These are phyloP conservation scores for Agelas oroides DNA, from an alignment of 37 sponge, comb jelly and placozoan species.

Conservation along the genomic window DNA sequence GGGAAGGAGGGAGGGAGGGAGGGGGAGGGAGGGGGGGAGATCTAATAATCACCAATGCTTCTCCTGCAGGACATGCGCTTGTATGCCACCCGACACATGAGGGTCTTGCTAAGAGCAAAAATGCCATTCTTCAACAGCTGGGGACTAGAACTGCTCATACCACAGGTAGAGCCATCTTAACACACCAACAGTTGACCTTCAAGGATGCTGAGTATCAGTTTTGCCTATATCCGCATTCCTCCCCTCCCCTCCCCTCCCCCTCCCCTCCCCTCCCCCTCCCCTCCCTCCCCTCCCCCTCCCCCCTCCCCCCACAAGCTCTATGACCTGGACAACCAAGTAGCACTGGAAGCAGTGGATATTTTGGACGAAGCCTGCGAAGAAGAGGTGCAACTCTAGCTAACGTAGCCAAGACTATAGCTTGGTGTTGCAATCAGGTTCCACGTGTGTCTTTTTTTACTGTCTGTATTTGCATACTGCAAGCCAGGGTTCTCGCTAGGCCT, in stretches of 20 bases:
- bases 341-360: slow-evolving; percentile 78
- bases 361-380: slow-evolving; percentile 94
- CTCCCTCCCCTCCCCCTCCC: background rate
- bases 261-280: background rate
- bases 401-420: no score
- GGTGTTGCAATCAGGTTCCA: no score
- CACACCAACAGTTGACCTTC: background rate
- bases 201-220: no score
- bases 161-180: slow-evolving; percentile 70
- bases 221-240: background rate
- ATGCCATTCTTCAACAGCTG: slow-evolving; percentile 83
- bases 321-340: slow-evolving; percentile 71
- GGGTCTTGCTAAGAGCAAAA: slow-evolving; percentile 77
- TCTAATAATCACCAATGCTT: no score
- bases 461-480: no score
- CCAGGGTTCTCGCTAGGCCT: no score
- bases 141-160: slow-evolving; percentile 83
- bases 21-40: no score
- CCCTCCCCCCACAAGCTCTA: slow-evolving; percentile 60
- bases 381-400: slow-evolving; percentile 39
- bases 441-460: no score
- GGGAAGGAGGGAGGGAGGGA: background rate
- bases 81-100: slow-evolving; percentile 80
- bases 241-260: background rate
- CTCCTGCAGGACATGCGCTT: slow-evolving; percentile 51